Evolutionary conservation across 2,888 invertebrate species (phyloP).

Genomic region (Polydrusus cervinus): DNA sequence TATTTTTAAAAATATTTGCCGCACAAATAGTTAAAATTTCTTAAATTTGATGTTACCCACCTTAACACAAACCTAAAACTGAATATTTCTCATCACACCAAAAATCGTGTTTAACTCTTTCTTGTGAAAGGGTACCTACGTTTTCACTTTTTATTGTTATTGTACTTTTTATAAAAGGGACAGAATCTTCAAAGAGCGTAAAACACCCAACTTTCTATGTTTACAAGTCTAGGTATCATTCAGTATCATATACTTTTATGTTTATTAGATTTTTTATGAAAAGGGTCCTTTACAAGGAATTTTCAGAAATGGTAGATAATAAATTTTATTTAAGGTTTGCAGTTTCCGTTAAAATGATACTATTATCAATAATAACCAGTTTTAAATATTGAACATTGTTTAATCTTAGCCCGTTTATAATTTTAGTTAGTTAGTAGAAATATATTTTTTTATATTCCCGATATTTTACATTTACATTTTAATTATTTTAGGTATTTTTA

Average conservation of each 20-base stretch:
- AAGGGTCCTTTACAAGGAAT: background rate
- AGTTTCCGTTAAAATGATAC: background rate
- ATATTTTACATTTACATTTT: no score
- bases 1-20: background rate
- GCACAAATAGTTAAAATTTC: no score
- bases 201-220: constrained; percentile 20
- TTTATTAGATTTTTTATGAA: constrained; percentile 13
- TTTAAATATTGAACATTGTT: no score
- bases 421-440: no score
- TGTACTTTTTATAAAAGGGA: constrained; percentile 8
- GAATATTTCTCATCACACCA: background rate
- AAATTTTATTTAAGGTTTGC: background rate
- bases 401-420: no score
- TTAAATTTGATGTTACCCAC: background rate
- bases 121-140: no score
- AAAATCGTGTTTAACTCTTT: constrained; percentile 11
- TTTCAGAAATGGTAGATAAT: background rate
- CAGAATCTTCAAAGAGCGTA: background rate
- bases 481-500: no score
- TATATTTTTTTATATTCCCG: no score
- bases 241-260: background rate
- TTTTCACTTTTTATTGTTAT: constrained; percentile 15
- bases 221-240: constrained; percentile 9
- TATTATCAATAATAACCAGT: no score
- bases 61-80: background rate